Evolutionary conservation across 1,140 invertebrate genomes (phyloP), one percentile per base, ranked within the genome.

Genomic region (Papilio polyxenes): DNA sequence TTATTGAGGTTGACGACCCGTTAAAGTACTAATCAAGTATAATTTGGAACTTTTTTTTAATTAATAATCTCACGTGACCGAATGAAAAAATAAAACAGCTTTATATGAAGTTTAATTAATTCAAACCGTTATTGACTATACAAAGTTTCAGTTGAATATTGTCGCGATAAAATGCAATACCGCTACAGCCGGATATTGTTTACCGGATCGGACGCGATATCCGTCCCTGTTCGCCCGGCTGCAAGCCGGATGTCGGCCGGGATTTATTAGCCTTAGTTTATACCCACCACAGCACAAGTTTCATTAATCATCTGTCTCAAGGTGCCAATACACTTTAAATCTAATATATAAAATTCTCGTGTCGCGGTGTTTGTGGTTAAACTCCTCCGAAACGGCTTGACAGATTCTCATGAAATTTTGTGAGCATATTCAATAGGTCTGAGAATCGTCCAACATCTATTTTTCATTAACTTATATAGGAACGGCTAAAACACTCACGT

Each of bases 191-290:
- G 75, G 75, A 76, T 76, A 76, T 76, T 53, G 75, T 76, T 76
- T 76, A 76, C 48, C 48, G 49, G 75, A 23, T 76, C 75, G 75
- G 75, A 76, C 49, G 20, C 75, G 75, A 76, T 76, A 76, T 53
- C 75, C 44, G 75, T 13, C 48, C n/a, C 48, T 8, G 6, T 4
- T 0, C 23, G 62, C 62, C 62, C 62, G 23, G 62, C 53, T 17
- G 53, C 20, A 9, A 23, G 62, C 62, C 62, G 62, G 75, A 74
- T 74, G 37, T 48, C 37, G 37, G 72, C 23, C 72, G 72, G 37
- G 72, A 75, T 48, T 75, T 75, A 75, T 75, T 48, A 75, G 72
- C n/a, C 37, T 75, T 48, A 75, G 65, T 69, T 69, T 31, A 69
- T 69, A 37, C 31, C 65, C 11, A 69, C 23, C 62, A 37, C 31